Evolutionary conservation across 64 coral and sea anemone species (phyloP).

Genomic region (Dendronephthya gigantea): DNA sequence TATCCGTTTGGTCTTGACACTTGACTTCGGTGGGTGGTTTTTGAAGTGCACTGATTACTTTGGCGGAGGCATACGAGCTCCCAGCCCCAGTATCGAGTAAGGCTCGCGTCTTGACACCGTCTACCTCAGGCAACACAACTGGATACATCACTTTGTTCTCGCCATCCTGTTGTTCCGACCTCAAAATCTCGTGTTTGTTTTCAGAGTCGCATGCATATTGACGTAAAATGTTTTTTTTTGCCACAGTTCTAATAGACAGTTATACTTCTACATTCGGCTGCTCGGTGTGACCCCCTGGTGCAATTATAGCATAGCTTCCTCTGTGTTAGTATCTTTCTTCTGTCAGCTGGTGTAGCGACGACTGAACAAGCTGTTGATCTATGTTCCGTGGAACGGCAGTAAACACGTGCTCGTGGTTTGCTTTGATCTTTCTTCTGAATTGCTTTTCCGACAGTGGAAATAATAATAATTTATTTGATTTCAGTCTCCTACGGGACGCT

Average conservation of each 20-base stretch:
- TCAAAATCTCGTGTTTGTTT: not conserved
- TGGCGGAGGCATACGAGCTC: not conserved
- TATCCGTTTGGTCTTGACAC: not conserved
- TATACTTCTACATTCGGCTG: conserved; percentile 25
- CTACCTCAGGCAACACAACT: not conserved
- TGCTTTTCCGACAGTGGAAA: too few relatives aligned
- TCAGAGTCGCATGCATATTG: conserved; percentile 33
- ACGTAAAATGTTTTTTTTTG: conserved; percentile 17
- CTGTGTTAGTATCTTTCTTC: conserved; percentile 30
- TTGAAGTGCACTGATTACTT: not conserved
- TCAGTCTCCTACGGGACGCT: too few relatives aligned
- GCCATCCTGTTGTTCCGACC: not conserved
- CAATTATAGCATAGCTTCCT: conserved; percentile 50
- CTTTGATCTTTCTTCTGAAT: not conserved
- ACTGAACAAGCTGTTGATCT: not conserved
- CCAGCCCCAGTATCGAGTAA: not conserved
- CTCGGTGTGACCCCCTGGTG: not conserved
- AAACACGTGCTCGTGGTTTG: not conserved
- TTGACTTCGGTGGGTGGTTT: not conserved
- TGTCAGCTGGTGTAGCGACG: not conserved
- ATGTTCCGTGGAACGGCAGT: not conserved
- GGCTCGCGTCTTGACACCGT: not conserved
- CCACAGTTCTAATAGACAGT: not conserved
- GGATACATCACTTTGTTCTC: not conserved
- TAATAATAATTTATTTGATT: too few relatives aligned